A percentile compares a stretch with the other conserved stretches of the same genome.
Conservation (phyloP, 2,797 vertebrate genomes). For the Hylomyscus alleni region DNA sequence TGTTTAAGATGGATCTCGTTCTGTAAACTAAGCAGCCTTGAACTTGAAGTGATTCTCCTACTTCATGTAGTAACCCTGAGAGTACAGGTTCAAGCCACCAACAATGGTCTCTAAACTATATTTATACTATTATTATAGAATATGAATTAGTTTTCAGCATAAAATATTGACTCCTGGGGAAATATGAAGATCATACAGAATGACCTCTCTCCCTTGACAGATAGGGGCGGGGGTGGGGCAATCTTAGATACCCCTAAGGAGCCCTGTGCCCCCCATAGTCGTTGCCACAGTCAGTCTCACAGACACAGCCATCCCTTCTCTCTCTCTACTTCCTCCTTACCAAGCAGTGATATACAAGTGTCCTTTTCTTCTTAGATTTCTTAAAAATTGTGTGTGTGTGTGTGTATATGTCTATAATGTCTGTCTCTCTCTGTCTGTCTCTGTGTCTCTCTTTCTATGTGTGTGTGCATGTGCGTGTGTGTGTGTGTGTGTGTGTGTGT, state of each 20-base stretch:
- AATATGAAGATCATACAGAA: slow-evolving; percentile 2
- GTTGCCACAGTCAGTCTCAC: not conserved
- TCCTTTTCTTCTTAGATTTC: not conserved
- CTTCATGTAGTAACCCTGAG: not conserved
- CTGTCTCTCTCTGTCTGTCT: not conserved
- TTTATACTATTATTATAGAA: not conserved
- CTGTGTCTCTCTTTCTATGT: not conserved
- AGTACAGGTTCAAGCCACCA: not conserved
- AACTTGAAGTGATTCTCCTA: not conserved
- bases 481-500: too few relatives aligned
- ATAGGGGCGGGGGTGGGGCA: too few relatives aligned
- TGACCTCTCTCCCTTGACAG: not conserved
- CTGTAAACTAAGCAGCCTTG: not conserved
- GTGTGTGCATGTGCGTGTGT: too few relatives aligned
- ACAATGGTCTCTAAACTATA: not conserved
- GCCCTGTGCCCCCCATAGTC: not conserved
- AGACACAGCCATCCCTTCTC: not conserved
- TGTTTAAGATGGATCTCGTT: not conserved
- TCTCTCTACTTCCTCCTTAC: not conserved
- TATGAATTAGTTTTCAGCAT: slow-evolving; percentile 44
- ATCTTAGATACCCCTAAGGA: too few relatives aligned
- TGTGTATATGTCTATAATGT: not conserved
- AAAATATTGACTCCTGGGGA: not conserved
- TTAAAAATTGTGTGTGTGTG: not conserved
- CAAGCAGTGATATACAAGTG: not conserved